Percentiles rank a stretch among this genome's conserved stretches.
phyloP scores from a whole-genome alignment of 2,113 vertebrate species.

The Ibidorhyncha struthersii region DNA sequence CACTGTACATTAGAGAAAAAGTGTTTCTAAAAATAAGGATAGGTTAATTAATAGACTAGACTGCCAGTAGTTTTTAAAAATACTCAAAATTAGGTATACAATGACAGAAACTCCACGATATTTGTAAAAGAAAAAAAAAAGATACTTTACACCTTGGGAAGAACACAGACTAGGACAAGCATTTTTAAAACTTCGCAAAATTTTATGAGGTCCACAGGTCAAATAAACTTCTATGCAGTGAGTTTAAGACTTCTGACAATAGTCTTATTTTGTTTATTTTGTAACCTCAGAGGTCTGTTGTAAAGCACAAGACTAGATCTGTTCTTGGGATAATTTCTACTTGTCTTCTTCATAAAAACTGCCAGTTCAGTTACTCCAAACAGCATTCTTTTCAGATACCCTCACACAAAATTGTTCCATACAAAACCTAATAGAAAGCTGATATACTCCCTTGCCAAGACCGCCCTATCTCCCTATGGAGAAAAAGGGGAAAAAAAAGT shows the following conservation, averaged over 20 bases:
- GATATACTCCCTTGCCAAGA: background rate
- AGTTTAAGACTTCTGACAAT: background rate
- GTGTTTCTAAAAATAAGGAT: background rate
- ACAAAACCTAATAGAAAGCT: background rate
- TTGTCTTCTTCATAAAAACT: background rate
- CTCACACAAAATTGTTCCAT: background rate
- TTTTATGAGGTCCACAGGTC: background rate
- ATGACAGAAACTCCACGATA: background rate
- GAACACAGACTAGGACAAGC: background rate
- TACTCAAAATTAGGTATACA: background rate
- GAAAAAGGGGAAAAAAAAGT: background rate
- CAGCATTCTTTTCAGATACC: background rate
- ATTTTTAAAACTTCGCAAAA: background rate
- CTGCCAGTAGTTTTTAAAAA: background rate
- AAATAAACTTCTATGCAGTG: background rate
- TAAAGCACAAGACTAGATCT: background rate
- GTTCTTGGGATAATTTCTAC: background rate
- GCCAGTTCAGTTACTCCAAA: background rate
- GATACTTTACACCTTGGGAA: background rate
- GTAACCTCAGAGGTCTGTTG: background rate
- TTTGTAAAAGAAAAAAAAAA: background rate
- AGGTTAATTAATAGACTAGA: background rate
- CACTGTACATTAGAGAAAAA: background rate
- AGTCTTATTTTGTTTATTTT: background rate
- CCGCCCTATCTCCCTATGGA: background rate